Evolutionary conservation across 2,888 invertebrate species (phyloP).

Genomic region (Zygothrica quintamaculata): DNA sequence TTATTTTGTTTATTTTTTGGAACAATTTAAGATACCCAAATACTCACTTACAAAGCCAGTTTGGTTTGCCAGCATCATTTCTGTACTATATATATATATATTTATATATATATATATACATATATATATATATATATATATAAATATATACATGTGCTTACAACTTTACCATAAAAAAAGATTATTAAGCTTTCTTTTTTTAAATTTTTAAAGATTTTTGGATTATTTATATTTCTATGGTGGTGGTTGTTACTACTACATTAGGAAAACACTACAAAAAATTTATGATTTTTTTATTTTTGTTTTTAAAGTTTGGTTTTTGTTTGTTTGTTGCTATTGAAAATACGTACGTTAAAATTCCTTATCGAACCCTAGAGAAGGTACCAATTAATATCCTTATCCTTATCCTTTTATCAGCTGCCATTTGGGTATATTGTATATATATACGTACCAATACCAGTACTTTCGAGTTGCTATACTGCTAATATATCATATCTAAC

Average conservation of each 20-base stretch:
- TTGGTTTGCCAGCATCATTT: slow-evolving; percentile 39
- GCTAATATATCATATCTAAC: slow-evolving; percentile 43
- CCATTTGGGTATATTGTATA: slow-evolving; percentile 37
- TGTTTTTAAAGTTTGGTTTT: too few species aligned
- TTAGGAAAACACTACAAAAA: slow-evolving; percentile 28
- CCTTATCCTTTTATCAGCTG: slow-evolving; percentile 42
- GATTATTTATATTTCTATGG: background rate
- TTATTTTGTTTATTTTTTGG: slow-evolving; percentile 13
- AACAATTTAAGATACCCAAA: slow-evolving; percentile 30
- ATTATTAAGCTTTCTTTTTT: slow-evolving; percentile 43
- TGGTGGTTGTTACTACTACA: slow-evolving; percentile 34
- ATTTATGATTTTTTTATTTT: slow-evolving; percentile 46
- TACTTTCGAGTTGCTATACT: slow-evolving; percentile 12
- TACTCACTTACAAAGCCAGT: slow-evolving; percentile 61
- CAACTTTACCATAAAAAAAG: slow-evolving; percentile 55
- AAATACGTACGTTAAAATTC: slow-evolving; percentile 60
- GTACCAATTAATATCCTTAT: slow-evolving; percentile 43
- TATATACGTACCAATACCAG: slow-evolving; percentile 56
- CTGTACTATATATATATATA: slow-evolving; percentile 38
- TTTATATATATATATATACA: too few species aligned
- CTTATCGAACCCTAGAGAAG: slow-evolving; percentile 50
- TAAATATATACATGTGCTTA: too few species aligned
- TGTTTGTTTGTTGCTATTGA: too few species aligned
- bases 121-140: too few species aligned
- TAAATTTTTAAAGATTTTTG: background rate